Conservation (phyloP, 2,797 vertebrate genomes). For the Sebastes aleutianus region DNA sequence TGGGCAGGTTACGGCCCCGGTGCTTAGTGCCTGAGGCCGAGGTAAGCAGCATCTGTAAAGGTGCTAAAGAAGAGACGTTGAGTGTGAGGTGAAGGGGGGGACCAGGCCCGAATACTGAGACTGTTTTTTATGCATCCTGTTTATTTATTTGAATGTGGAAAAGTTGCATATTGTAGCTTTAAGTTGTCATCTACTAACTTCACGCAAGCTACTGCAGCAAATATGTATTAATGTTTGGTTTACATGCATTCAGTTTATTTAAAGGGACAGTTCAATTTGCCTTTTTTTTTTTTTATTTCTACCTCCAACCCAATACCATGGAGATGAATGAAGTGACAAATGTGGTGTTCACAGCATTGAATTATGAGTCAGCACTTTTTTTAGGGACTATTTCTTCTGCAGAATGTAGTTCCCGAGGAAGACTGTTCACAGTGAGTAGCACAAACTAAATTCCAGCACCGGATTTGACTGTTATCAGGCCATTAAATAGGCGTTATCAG, state of each 20-base stretch:
- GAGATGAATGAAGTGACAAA: too few relatives aligned
- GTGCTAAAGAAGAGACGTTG: background rate
- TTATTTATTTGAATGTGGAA: conserved; percentile 44
- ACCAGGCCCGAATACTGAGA: background rate
- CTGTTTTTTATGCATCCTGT: background rate
- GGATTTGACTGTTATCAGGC: too few relatives aligned
- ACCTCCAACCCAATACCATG: background rate
- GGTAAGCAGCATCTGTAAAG: background rate
- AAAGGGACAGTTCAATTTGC: background rate
- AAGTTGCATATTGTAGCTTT: conserved; percentile 43
- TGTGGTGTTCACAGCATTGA: background rate
- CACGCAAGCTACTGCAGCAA: background rate
- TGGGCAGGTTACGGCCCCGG: background rate
- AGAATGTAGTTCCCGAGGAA: background rate
- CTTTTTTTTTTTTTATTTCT: background rate
- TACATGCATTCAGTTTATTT: conserved; percentile 9
- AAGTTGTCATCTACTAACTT: background rate
- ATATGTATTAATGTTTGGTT: background rate
- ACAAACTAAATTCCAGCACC: background rate
- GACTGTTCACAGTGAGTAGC: background rate
- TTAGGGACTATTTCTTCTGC: background rate
- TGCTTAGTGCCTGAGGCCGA: background rate
- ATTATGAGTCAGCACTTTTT: background rate
- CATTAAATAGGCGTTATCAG: too few relatives aligned
- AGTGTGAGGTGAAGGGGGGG: background rate